These are phyloP conservation scores for Apamea monoglypha DNA, from an alignment of 2,888 invertebrate species.

Conservation along the genomic window DNA sequence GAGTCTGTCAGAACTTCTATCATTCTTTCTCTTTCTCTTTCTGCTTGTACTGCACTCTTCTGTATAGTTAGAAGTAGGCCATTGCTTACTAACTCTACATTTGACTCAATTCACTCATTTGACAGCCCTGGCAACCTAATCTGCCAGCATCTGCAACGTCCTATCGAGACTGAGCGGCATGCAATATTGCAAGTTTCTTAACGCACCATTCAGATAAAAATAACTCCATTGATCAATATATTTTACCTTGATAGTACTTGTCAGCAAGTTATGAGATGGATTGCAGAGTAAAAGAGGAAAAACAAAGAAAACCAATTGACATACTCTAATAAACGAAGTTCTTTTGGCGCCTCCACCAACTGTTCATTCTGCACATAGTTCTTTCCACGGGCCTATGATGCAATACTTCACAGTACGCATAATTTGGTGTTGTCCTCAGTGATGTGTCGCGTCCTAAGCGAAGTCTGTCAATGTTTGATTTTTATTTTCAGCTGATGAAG, in stretches of 20 bases:
- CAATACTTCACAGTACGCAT: no score
- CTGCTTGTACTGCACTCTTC: not conserved
- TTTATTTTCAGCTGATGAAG: no score
- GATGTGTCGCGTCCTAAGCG: no score
- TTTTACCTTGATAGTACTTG: constrained; percentile 13
- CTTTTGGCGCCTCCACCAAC: no score
- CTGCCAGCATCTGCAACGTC: constrained; percentile 14
- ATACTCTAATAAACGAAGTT: no score
- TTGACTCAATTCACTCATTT: not conserved
- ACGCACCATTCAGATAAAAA: constrained; percentile 21
- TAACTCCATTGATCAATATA: constrained; percentile 24
- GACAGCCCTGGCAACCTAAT: constrained; percentile 6
- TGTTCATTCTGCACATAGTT: no score
- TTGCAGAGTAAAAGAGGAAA: no score
- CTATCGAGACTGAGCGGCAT: constrained; percentile 32
- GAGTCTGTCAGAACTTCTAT: not conserved
- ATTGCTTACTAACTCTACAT: no score
- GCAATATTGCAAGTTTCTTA: constrained; percentile 41
- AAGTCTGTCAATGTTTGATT: no score
- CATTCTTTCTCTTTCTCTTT: not conserved
- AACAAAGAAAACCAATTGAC: no score
- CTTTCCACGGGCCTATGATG: no score
- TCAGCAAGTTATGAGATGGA: not conserved
- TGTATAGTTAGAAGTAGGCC: not conserved
- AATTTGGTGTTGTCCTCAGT: no score